Evolutionary conservation across 2,113 vertebrate species (phyloP).

Genomic region (Mustela lutreola): DNA sequence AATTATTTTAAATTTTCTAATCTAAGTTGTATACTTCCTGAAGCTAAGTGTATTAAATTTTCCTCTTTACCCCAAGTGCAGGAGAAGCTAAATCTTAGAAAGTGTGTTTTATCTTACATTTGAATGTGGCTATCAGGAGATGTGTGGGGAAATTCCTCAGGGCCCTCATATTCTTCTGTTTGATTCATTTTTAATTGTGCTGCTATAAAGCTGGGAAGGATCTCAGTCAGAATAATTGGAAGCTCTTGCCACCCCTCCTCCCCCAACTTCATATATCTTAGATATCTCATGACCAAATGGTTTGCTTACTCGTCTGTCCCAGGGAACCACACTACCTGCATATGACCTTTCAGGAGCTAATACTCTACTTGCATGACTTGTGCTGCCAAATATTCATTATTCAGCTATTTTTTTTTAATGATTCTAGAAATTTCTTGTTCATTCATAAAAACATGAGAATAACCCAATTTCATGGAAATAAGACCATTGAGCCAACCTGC

Average conservation of each 20-base stretch:
- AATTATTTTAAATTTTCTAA: slow-evolving; percentile 20
- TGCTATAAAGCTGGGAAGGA: neutral
- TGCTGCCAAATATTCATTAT: neutral
- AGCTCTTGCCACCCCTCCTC: neutral
- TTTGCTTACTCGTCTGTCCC: neutral
- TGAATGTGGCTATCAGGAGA: neutral
- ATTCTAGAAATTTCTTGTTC: neutral
- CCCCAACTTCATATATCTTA: neutral
- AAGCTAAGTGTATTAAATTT: neutral
- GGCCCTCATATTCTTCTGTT: neutral
- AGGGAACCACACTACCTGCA: too few relatives aligned
- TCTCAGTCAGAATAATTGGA: neutral
- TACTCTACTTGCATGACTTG: neutral
- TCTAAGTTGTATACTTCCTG: neutral
- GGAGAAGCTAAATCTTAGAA: neutral
- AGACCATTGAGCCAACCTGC: neutral
- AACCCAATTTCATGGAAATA: neutral
- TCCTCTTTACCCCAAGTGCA: neutral
- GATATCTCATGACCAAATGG: neutral
- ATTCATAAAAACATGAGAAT: slow-evolving; percentile 27
- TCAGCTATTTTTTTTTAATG: neutral
- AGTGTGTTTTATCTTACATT: neutral
- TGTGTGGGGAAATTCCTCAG: neutral
- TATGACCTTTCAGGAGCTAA: neutral
- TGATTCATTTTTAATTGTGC: neutral